Base-by-base conservation (phyloP, 2,888 invertebrate genomes). In the Ametastegia equiseti region DNA sequence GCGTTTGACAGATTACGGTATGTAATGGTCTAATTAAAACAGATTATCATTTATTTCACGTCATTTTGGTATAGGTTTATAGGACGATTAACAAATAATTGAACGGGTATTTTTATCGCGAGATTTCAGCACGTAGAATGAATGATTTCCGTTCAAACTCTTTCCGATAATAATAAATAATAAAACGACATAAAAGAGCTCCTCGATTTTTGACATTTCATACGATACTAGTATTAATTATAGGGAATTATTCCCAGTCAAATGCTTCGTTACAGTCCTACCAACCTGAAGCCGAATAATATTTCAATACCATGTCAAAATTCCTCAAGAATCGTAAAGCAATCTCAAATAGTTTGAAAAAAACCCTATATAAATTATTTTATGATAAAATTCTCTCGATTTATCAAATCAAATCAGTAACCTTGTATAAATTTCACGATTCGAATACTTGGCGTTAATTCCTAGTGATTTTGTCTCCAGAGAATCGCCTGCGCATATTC, bases 401-500 rank as follows among this genome's bases (percentile, higher is more conserved):
- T 47, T 27, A 19, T 39, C 6, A 39, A n/a, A 39, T 39, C 11
- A 13, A 15, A 71, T 71, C 6, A 13, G 13, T 30, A 5, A 7
- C 11, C 0, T 39, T 19, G 36, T 36, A 33, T 54, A 4, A 33
- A 50, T n/a, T n/a, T 54, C 5, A n/a, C 11, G n/a, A 39, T 39
- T 13, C 1, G 39, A 7, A 36, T 36, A 39, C 19, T n/a, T n/a
- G 13, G 3, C 4, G n/a, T 54, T 19, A 33, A 36, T 54, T 50
- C 13, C 33, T 75, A 13, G 54, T 75, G 23, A 75, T 15, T 75
- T 75, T 75, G 15, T 27, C 47, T n/a, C 2, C 9, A 4, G 7
- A 7, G 45, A 78, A 57, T 57, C 63, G 60, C 57, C 78, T 78
- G 60, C 78, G 60, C 33, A 13, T 67, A n/a, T 15, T 27, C n/a